Percentiles rank a stretch among this genome's conserved stretches.
Conservation (phyloP, 2,797 vertebrate species). For the Sardinella longiceps region DNA sequence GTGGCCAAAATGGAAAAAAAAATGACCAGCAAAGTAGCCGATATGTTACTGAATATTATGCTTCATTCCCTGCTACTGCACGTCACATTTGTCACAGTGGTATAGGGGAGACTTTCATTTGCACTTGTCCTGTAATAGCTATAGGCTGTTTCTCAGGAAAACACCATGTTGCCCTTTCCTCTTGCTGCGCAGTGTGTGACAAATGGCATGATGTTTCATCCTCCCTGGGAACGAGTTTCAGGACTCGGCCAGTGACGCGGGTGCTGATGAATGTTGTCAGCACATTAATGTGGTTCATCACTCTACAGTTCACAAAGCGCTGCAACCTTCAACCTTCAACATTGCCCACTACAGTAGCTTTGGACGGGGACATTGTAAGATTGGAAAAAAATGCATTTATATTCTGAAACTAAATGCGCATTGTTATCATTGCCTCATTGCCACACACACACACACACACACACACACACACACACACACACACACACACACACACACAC, state of each 20-base stretch:
- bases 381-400: not conserved
- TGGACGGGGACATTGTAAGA: not conserved
- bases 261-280: constrained; percentile 47
- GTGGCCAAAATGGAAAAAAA: not conserved
- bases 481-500: constrained; percentile 13
- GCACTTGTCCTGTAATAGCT: constrained; percentile 28
- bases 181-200: constrained; percentile 38
- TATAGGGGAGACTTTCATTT: not conserved
- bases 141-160: constrained; percentile 41
- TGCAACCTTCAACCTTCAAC: not conserved
- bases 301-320: not conserved
- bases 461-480: not conserved
- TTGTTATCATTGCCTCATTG: not conserved
- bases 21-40: not conserved
- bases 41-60: not conserved
- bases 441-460: not conserved
- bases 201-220: constrained; percentile 49
- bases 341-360: not conserved
- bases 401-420: constrained; percentile 7
- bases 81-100: not conserved
- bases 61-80: not conserved
- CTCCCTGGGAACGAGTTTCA: constrained; percentile 37
- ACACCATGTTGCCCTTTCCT: constrained; percentile 42
- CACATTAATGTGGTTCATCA: constrained; percentile 33
- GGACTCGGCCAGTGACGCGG: constrained; percentile 30